These are phyloP conservation scores for Sylvia atricapilla DNA, from an alignment of 2,113 vertebrate genomes.

Conservation along the genomic window DNA sequence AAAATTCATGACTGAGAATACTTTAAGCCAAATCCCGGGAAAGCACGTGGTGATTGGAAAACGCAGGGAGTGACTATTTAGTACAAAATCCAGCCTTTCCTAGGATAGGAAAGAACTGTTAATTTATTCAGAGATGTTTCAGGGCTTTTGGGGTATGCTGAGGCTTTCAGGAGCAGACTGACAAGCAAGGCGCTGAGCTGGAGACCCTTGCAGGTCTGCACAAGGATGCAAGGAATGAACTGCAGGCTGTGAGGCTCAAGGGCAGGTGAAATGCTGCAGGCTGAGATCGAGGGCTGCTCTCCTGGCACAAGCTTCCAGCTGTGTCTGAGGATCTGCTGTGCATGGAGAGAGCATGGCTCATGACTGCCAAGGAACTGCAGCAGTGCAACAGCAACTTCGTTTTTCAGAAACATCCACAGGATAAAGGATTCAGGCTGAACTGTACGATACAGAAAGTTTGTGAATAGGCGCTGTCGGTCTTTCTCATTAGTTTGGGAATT, in stretches of 20 bases:
- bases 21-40: background rate
- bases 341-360: background rate
- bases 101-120: background rate
- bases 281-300: background rate
- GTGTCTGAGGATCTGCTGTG: background rate
- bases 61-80: background rate
- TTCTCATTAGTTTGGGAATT: constrained; percentile 40
- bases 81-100: background rate
- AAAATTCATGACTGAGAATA: background rate
- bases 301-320: background rate
- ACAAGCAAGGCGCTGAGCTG: background rate
- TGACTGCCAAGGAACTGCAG: background rate
- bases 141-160: background rate
- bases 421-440: background rate
- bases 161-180: background rate
- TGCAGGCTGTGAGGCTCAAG: background rate
- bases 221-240: background rate
- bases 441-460: background rate
- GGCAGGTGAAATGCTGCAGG: background rate
- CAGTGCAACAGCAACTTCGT: background rate
- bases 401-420: background rate
- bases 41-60: background rate
- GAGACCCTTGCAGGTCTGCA: background rate
- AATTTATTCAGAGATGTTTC: background rate
- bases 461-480: background rate